A percentile compares a stretch with the other conserved stretches of the same genome.
Conservation (phyloP, 2,888 invertebrate species). For the Exocentrus adspersus region DNA sequence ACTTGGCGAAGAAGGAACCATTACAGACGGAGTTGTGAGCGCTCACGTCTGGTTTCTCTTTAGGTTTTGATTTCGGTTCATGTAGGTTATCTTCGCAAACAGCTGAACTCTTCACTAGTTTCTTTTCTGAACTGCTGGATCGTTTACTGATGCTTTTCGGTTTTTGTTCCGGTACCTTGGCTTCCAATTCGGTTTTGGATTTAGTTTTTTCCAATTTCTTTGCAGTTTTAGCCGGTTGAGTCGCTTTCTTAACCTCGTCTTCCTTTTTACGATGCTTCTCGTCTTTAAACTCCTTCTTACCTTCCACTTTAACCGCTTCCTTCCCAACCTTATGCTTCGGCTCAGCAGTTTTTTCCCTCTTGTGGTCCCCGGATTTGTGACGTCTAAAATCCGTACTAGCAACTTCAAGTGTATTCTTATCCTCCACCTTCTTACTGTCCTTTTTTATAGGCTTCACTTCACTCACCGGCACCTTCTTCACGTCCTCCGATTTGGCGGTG, state of each 20-base stretch:
- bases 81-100: slow-evolving; percentile 45
- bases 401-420: slow-evolving; percentile 56
- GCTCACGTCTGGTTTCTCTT: background rate
- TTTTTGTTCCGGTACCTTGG: slow-evolving; percentile 29
- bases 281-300: slow-evolving; percentile 26
- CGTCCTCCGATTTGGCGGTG: slow-evolving; percentile 50
- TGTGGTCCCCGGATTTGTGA: slow-evolving; percentile 49
- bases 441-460: slow-evolving; percentile 59
- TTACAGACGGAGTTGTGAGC: slow-evolving; percentile 17
- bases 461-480: slow-evolving; percentile 49
- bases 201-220: slow-evolving; percentile 18
- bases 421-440: slow-evolving; percentile 50
- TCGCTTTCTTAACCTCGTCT: slow-evolving; percentile 25
- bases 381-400: slow-evolving; percentile 49
- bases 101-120: slow-evolving; percentile 45
- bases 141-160: slow-evolving; percentile 29
- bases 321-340: slow-evolving; percentile 14
- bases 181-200: slow-evolving; percentile 20
- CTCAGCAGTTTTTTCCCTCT: slow-evolving; percentile 30
- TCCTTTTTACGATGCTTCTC: slow-evolving; percentile 24
- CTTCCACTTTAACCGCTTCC: slow-evolving; percentile 7
- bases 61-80: no score
- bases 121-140: slow-evolving; percentile 47
- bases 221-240: background rate
- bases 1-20: slow-evolving; percentile 26